These are phyloP conservation scores for Athripsodes cinereus DNA, from an alignment of 2,888 invertebrate genomes.

Conservation along the genomic window DNA sequence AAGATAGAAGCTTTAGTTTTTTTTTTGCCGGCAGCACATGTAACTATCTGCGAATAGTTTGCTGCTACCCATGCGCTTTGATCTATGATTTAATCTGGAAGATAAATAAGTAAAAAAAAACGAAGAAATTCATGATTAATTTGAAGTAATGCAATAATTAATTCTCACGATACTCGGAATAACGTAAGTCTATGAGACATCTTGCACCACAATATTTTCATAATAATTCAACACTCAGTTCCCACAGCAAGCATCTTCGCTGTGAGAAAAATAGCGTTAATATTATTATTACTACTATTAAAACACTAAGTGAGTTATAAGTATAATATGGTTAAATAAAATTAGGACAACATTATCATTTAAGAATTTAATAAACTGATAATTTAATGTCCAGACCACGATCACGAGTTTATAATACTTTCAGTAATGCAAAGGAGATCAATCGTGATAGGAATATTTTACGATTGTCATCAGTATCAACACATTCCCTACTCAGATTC, in stretches of 20 bases:
- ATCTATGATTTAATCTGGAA: neutral
- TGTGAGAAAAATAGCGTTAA: neutral
- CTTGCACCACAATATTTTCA: neutral
- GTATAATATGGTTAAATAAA: neutral
- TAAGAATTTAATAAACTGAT: too few relatives aligned
- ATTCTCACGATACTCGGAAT: neutral
- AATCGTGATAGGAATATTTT: constrained; percentile 15
- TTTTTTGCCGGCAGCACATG: neutral
- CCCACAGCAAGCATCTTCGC: neutral
- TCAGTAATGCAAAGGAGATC: constrained; percentile 5
- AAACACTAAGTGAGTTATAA: too few relatives aligned
- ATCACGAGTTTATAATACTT: neutral
- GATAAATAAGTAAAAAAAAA: neutral
- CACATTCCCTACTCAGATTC: neutral
- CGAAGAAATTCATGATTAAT: neutral
- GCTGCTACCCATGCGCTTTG: neutral
- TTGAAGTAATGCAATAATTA: neutral
- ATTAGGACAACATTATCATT: neutral
- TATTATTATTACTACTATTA: too few relatives aligned
- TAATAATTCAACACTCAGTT: neutral
- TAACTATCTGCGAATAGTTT: too few relatives aligned
- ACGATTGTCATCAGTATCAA: too few relatives aligned
- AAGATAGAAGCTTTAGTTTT: too few relatives aligned
- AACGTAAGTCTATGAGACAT: neutral
- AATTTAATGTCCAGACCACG: neutral